Evolutionary conservation across 2,113 vertebrate species (phyloP).

Genomic region (Tachycineta bicolor): DNA sequence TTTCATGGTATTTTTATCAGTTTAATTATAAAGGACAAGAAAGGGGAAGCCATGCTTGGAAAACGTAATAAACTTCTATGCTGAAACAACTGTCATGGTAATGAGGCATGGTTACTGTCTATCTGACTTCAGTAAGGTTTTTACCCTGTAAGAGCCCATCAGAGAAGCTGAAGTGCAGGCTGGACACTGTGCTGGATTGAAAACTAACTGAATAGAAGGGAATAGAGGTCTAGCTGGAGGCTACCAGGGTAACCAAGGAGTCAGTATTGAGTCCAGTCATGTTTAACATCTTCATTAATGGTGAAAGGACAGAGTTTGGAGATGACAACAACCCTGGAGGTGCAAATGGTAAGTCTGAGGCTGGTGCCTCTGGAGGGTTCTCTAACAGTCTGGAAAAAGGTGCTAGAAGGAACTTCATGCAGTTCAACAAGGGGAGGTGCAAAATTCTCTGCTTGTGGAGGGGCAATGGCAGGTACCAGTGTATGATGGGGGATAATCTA

Average conservation of each 20-base stretch:
- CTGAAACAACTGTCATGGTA: background rate
- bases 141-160: background rate
- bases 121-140: background rate
- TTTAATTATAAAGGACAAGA: background rate
- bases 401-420: rapidly evolving
- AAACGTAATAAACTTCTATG: background rate
- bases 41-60: background rate
- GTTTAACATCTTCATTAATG: background rate
- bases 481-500: rapidly evolving
- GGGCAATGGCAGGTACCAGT: background rate
- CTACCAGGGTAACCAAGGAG: background rate
- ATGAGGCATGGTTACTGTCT: background rate
- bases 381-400: background rate
- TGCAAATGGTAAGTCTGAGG: background rate
- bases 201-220: background rate
- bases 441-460: background rate
- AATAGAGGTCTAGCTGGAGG: background rate
- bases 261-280: background rate
- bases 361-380: background rate
- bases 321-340: background rate
- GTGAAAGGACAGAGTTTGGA: background rate
- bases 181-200: background rate
- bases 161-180: background rate
- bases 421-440: background rate
- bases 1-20: background rate